A percentile compares a stretch with the other conserved stretches of the same genome.
Evolutionary conservation across 2,113 vertebrate genomes (phyloP).

Genomic region (Serinus canaria): DNA sequence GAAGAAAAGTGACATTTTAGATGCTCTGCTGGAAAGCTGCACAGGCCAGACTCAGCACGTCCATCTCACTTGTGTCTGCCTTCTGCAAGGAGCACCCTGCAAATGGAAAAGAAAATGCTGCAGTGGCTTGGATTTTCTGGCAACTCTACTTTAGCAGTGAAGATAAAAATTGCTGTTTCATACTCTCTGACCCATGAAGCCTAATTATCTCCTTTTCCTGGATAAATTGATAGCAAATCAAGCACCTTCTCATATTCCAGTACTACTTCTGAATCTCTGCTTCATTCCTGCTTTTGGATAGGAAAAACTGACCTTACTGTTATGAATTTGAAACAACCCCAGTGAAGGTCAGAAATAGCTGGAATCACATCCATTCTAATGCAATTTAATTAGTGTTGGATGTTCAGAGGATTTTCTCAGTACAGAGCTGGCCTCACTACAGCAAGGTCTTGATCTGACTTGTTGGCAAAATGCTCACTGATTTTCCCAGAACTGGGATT

Average conservation of each 20-base stretch:
- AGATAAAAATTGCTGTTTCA: background rate
- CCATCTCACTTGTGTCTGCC: no score
- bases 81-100: rapidly evolving
- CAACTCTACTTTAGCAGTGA: background rate
- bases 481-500: background rate
- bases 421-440: background rate
- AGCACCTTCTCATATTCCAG: background rate
- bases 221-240: background rate
- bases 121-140: background rate
- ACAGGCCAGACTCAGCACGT: background rate
- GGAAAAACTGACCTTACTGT: background rate
- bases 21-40: background rate
- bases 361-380: background rate
- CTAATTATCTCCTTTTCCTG: background rate
- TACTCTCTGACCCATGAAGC: background rate
- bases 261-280: background rate
- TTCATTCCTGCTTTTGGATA: background rate
- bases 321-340: background rate
- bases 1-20: background rate
- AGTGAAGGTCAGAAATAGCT: background rate
- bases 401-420: background rate
- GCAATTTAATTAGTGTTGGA: background rate
- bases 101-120: background rate
- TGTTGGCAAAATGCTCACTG: background rate
- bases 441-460: background rate